Evolutionary conservation across 2,797 vertebrate species (phyloP), one percentile per base, ranked within the genome.

Genomic region (Crenuchus spilurus): DNA sequence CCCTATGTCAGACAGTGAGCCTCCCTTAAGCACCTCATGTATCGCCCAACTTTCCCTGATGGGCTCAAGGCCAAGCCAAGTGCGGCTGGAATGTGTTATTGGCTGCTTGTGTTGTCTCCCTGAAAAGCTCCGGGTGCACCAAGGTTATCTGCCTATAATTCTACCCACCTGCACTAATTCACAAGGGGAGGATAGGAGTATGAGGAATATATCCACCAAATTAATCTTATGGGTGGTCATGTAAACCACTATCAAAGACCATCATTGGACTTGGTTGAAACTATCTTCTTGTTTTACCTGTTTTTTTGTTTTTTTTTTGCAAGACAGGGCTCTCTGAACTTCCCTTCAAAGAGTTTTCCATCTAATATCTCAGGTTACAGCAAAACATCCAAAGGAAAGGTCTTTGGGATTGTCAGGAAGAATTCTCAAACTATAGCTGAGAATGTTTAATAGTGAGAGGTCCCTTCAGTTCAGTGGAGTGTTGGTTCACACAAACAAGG

Each of bases 161-260:
- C 33, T 75, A 79, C 62, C 80, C 83, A 85, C 86, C 84, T 86
- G 84, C 51, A 74, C 70, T 88, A 70, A 74, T 80, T 83, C 62
- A 80, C 18, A 30, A 63, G 2, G n/a, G 48, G 57, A 69, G 28
- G 41, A 58, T 26, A 55, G 8, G 63, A 74, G 30, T 18, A 42
- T 55, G 20, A 54, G 18, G 20, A 8, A 35, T 69, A 75, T 63
- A 68, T 33, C 0, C 51, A 46, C 33, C 18, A 14, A 39, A 39
- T 26, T 13, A 24, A 42, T 62, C 60, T 2, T 62, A 39, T 37
- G 11, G 8, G 61, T 22, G 13, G 5, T 48, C 22, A 33, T 35
- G 4, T 16, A 44, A 35, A 54, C 16, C 18, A 20, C 46, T 30
- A 69, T 30, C 41, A 24, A 22, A 48, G 41, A 3, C 35, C 37